phyloP scores from a whole-genome alignment of 1,140 invertebrate genomes.

The Tyrophagus putrescentiae region DNA sequence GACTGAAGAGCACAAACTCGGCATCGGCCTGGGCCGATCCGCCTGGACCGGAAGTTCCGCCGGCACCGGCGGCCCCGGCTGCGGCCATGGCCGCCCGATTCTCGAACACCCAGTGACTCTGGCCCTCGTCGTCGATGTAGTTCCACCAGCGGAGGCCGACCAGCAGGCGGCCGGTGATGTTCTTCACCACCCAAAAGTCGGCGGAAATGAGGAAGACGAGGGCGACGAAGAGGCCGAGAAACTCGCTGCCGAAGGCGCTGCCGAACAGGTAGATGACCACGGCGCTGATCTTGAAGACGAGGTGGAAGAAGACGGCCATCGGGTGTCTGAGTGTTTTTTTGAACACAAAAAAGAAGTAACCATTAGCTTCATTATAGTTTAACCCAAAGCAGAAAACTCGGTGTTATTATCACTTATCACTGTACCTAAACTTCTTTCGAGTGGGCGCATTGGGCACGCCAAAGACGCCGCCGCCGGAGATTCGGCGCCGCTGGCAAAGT shows the following conservation, averaged over 20 bases:
- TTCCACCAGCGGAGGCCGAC: constrained; percentile 98
- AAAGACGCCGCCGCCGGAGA: no score
- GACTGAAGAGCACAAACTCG: constrained; percentile 9
- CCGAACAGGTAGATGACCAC: constrained; percentile 74
- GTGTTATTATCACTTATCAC: no score
- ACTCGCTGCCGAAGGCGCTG: constrained; percentile 67
- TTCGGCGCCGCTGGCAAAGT: no score
- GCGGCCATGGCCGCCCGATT: constrained; percentile 30
- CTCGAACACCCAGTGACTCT: constrained; percentile 95
- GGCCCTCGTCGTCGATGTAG: constrained; percentile 87
- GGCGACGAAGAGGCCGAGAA: constrained; percentile 78
- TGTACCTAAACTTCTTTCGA: no score
- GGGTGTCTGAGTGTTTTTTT: no score
- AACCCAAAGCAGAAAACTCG: no score
- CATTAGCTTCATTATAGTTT: no score
- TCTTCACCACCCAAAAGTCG: constrained; percentile 99
- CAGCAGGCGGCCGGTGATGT: constrained; percentile 80
- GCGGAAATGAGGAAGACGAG: constrained; percentile 77
- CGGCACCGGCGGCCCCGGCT: constrained; percentile 19
- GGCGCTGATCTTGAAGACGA: constrained; percentile 64
- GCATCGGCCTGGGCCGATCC: no score
- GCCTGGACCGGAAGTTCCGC: no score
- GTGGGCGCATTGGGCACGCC: no score
- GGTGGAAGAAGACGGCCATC: constrained; percentile 51
- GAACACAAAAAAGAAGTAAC: no score